Percentiles rank a stretch among this genome's conserved stretches.
phyloP scores from a whole-genome alignment of 1,140 invertebrate genomes.

The Mylabris phalerata region DNA sequence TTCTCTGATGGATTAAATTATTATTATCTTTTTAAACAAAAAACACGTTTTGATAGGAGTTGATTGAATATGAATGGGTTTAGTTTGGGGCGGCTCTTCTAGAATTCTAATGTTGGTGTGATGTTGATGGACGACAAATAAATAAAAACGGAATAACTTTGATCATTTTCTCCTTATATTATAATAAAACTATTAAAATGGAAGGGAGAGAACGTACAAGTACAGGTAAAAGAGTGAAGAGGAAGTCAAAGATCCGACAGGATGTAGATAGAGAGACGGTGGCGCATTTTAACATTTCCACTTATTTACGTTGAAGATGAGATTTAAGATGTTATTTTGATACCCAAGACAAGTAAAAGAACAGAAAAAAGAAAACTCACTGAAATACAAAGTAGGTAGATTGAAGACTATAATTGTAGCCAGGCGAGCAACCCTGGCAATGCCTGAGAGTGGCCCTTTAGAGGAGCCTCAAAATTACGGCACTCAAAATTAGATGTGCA shows the following conservation, averaged over 20 bases:
- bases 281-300: slow-evolving; percentile 12
- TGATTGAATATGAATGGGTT: neutral
- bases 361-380: too few relatives aligned
- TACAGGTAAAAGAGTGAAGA: neutral
- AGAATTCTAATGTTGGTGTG: slow-evolving; percentile 6
- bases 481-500: too few relatives aligned
- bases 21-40: neutral
- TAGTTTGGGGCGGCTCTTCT: neutral
- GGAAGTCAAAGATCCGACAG: slow-evolving; percentile 20
- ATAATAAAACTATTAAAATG: too few relatives aligned
- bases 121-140: neutral
- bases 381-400: too few relatives aligned
- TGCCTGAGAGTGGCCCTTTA: too few relatives aligned
- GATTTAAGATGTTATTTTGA: neutral
- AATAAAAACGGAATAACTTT: too few relatives aligned
- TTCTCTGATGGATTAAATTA: slow-evolving; percentile 46
- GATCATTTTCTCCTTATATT: too few relatives aligned
- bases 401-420: too few relatives aligned
- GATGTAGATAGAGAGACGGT: slow-evolving; percentile 1
- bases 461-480: too few relatives aligned
- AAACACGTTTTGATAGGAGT: neutral
- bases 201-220: too few relatives aligned
- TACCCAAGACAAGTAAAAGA: too few relatives aligned
- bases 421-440: too few relatives aligned
- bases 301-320: slow-evolving; percentile 9